phyloP scores from a whole-genome alignment of 2,113 vertebrate genomes.

The Sardina pilchardus region DNA sequence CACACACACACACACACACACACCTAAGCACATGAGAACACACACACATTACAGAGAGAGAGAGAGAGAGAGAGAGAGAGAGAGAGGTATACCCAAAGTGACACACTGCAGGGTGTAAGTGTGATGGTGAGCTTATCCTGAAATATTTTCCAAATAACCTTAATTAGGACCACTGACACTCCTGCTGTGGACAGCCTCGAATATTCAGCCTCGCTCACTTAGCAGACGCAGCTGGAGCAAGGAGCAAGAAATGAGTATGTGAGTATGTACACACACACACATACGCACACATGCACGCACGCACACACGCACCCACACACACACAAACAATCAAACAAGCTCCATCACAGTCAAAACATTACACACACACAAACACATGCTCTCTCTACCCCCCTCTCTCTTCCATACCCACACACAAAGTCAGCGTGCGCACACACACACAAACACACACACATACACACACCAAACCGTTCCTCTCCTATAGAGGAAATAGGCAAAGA shows the following conservation, averaged over 20 bases:
- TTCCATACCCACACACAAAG: background rate
- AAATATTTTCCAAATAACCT: background rate
- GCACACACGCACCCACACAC: background rate
- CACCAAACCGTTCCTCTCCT: background rate
- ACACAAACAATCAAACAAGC: background rate
- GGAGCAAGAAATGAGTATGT: background rate
- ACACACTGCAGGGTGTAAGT: background rate
- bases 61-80: background rate
- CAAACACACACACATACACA: background rate
- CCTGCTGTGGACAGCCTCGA: background rate
- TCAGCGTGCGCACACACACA: background rate
- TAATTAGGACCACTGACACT: background rate
- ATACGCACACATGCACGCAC: background rate
- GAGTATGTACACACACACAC: background rate
- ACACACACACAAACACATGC: background rate
- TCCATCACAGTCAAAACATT: background rate
- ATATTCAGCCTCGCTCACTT: background rate
- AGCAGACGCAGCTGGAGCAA: background rate
- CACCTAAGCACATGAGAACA: background rate
- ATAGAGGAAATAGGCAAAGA: background rate
- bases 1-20: background rate
- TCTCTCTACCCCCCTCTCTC: background rate
- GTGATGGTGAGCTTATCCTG: background rate
- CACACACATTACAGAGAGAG: background rate
- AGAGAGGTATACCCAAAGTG: background rate